Conservation (phyloP, 1,140 invertebrate genomes). For the Diuraphis noxia region DNA sequence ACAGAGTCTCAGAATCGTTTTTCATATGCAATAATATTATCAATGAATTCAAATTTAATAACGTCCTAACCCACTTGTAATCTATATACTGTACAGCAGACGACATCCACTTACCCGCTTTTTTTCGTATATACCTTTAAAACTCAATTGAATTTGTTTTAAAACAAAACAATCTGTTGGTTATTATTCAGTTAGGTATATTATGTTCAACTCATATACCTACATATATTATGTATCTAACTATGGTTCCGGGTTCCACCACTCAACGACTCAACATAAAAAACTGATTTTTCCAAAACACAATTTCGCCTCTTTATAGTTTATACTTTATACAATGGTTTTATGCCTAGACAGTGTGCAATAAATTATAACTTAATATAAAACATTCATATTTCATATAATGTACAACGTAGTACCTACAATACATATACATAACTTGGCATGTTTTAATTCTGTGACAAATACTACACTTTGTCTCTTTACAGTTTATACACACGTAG, state of each 20-base stretch:
- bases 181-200: background rate
- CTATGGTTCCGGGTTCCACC: background rate
- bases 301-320: background rate
- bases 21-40: too few relatives aligned
- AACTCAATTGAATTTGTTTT: background rate
- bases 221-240: too few relatives aligned
- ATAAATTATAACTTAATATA: background rate
- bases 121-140: background rate
- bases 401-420: too few relatives aligned
- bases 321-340: background rate
- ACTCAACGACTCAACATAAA: background rate
- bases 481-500: background rate
- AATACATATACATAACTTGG: background rate
- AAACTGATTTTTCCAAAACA: background rate
- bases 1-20: too few relatives aligned
- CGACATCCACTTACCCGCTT: too few relatives aligned
- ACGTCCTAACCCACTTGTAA: too few relatives aligned
- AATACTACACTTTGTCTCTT: conserved; percentile 9
- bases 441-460: background rate
- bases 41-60: too few relatives aligned
- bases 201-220: background rate
- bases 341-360: background rate
- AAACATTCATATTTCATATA: background rate
- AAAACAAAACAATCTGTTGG: background rate
- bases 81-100: too few relatives aligned